A percentile compares a stretch with the other conserved stretches of the same genome.
Evolutionary conservation across 2,113 vertebrate genomes (phyloP).

Genomic region (Pithys albifrons): DNA sequence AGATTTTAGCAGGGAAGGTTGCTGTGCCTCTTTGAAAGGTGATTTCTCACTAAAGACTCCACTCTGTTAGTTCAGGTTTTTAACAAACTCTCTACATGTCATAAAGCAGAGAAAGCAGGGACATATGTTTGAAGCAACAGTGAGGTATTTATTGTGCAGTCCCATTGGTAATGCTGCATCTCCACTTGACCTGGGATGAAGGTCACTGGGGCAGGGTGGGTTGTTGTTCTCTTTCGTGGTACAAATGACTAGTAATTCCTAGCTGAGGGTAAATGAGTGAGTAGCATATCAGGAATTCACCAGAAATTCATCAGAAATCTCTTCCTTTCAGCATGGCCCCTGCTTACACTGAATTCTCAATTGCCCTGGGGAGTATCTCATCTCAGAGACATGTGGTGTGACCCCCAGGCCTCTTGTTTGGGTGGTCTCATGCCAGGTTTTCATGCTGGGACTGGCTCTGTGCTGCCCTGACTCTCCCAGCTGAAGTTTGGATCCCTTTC

Average conservation of each 20-base stretch:
- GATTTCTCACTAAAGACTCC: not conserved
- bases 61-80: not conserved
- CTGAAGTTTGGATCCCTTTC: not conserved
- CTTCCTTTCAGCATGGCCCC: not conserved
- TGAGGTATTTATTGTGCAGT: not conserved
- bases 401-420: not conserved
- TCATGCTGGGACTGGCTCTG: not conserved
- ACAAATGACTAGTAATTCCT: rapidly evolving
- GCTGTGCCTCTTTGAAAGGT: not conserved
- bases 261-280: not conserved
- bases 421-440: not conserved
- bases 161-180: not conserved
- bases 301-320: not conserved
- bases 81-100: rapidly evolving
- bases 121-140: rapidly evolving
- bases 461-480: not conserved
- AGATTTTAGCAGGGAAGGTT: not conserved
- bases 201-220: not conserved
- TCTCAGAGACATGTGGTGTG: rapidly evolving
- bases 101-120: not conserved
- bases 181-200: not conserved
- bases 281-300: not conserved
- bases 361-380: rapidly evolving
- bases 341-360: not conserved
- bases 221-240: rapidly evolving